phyloP scores from a whole-genome alignment of 2,888 invertebrate genomes.

The Oasisia sp. region DNA sequence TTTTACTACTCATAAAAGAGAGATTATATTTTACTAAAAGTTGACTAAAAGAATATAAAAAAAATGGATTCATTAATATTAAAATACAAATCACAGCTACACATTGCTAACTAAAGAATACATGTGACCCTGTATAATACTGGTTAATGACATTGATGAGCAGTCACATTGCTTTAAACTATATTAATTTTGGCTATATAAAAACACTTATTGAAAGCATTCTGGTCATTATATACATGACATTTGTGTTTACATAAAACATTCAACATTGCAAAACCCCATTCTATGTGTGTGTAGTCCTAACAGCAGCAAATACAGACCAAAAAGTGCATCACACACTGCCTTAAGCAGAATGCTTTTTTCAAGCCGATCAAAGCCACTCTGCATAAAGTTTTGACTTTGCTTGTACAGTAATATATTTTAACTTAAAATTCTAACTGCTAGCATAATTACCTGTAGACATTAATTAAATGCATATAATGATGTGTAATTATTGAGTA shows the following conservation, averaged over 20 bases:
- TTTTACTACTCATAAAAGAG: background rate
- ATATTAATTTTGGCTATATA: background rate
- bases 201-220: background rate
- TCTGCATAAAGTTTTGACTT: no score
- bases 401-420: no score
- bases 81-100: background rate
- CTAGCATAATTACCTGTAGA: no score
- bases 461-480: no score
- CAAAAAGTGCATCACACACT: background rate
- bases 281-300: background rate
- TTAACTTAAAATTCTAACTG: no score
- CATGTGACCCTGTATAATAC: background rate
- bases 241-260: background rate
- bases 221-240: background rate
- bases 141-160: background rate
- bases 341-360: background rate
- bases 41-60: background rate
- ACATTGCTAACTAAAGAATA: background rate
- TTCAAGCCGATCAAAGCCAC: no score
- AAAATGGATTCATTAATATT: background rate
- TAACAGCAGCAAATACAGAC: background rate
- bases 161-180: background rate
- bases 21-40: background rate
- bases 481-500: no score
- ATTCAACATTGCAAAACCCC: background rate